A percentile compares a stretch with the other conserved stretches of the same genome.
phyloP scores from a whole-genome alignment of 2,888 invertebrate genomes.

The Chirona hameri region DNA sequence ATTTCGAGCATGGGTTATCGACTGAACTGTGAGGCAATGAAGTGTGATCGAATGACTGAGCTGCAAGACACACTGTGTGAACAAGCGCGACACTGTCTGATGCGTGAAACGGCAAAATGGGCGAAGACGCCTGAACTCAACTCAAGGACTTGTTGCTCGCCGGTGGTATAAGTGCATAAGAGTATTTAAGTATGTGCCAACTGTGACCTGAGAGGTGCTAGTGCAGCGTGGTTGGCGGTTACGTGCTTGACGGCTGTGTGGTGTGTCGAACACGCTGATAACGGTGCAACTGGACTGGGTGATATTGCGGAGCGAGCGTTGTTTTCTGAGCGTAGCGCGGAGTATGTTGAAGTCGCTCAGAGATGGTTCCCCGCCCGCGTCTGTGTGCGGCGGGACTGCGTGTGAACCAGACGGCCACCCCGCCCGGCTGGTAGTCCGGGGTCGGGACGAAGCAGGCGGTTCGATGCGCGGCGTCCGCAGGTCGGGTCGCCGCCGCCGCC shows the following conservation, averaged over 20 bases:
- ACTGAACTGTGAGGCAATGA: neutral
- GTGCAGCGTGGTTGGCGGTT: neutral
- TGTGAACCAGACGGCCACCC: no score
- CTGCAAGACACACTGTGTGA: neutral
- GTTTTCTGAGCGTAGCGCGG: no score
- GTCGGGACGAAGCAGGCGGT: no score
- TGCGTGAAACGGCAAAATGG: neutral
- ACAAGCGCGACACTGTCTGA: neutral
- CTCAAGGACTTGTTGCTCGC: neutral
- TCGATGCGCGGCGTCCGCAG: neutral
- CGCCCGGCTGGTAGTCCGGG: no score
- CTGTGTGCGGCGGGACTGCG: no score
- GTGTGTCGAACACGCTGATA: neutral
- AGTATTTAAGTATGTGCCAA: conserved; percentile 27
- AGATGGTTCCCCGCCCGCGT: no score
- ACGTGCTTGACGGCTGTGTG: neutral
- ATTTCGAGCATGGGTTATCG: no score
- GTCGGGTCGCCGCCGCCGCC: neutral
- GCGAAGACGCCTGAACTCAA: neutral
- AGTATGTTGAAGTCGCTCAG: no score
- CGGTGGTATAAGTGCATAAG: neutral
- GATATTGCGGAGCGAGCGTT: neutral
- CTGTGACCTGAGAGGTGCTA: neutral
- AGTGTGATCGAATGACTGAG: neutral
- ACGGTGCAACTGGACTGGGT: neutral